A percentile compares a stretch with the other conserved stretches of the same genome.
These are phyloP conservation scores for Rattus rattus DNA, from an alignment of 2,113 vertebrate genomes.

Conservation along the genomic window DNA sequence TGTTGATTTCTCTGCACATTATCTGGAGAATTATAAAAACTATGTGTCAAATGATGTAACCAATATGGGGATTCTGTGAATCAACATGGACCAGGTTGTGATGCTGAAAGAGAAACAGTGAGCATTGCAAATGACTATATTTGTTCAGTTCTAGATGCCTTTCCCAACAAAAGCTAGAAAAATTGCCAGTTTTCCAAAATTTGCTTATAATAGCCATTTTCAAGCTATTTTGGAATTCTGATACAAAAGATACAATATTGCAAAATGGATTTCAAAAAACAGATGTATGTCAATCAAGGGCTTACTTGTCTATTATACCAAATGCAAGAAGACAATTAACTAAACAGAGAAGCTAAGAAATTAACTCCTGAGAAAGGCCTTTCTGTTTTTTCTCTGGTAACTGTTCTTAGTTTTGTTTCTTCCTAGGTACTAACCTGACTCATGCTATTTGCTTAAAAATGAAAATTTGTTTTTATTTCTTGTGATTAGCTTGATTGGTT, in stretches of 20 bases:
- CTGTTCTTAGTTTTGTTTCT: neutral
- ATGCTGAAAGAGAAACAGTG: neutral
- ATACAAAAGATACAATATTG: neutral
- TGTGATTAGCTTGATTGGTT: constrained; percentile 39
- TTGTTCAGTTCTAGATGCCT: neutral
- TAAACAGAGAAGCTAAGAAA: neutral
- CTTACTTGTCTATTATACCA: neutral
- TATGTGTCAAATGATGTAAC: neutral
- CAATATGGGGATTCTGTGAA: neutral
- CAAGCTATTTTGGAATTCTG: neutral
- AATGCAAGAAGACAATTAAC: neutral
- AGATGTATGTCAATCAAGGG: neutral
- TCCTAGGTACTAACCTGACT: neutral
- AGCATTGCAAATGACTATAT: accelerated
- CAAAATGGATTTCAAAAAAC: neutral
- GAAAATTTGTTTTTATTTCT: constrained; percentile 43
- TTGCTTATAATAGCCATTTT: neutral
- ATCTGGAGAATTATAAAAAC: neutral
- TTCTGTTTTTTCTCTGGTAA: neutral
- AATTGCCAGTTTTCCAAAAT: neutral
- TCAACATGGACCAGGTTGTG: neutral
- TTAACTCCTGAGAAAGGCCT: accelerated
- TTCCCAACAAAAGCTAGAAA: neutral
- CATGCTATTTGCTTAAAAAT: neutral
- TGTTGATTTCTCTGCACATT: neutral